phyloP scores from a whole-genome alignment of 2,888 invertebrate genomes.

The Xanthostigma xanthostigma region DNA sequence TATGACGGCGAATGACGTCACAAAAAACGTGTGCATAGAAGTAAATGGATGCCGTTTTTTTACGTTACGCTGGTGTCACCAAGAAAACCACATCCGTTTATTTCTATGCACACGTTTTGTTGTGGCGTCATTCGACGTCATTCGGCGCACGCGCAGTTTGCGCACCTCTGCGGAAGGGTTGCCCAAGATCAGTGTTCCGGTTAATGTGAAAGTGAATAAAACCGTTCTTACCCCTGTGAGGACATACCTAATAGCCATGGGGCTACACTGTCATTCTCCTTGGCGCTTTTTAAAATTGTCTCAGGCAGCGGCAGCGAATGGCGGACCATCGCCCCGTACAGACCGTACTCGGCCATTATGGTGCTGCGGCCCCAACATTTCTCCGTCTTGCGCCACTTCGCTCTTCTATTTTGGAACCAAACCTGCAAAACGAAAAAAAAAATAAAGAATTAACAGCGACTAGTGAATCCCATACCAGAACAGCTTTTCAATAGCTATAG shows the following conservation, averaged over 20 bases:
- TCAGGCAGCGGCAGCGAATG: slow-evolving; percentile 97
- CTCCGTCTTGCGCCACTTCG: slow-evolving; percentile 99
- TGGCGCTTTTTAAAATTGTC: slow-evolving; percentile 94
- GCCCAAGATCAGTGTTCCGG: no score
- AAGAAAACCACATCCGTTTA: no score
- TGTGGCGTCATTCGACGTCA: no score
- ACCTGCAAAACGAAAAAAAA: slow-evolving; percentile 50
- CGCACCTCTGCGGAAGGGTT: no score
- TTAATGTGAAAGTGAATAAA: no score
- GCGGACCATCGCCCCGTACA: slow-evolving; percentile 99
- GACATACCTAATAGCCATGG: slow-evolving; percentile 93
- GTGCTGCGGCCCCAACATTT: slow-evolving; percentile 99
- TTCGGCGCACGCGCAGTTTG: no score
- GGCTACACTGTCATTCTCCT: slow-evolving; percentile 92
- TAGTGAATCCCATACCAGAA: neutral
- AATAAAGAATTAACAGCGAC: neutral
- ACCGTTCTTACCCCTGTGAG: slow-evolving; percentile 3
- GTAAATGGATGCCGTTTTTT: no score
- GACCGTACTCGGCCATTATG: slow-evolving; percentile 99
- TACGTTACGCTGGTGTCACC: no score
- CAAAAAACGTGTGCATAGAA: no score
- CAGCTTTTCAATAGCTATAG: slow-evolving; percentile 6
- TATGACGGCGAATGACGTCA: no score
- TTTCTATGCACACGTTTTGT: no score
- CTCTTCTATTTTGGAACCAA: slow-evolving; percentile 97